A percentile compares a stretch with the other conserved stretches of the same genome.
These are phyloP conservation scores for Archocentrus centrarchus DNA, from an alignment of 2,113 vertebrate species.

Conservation along the genomic window DNA sequence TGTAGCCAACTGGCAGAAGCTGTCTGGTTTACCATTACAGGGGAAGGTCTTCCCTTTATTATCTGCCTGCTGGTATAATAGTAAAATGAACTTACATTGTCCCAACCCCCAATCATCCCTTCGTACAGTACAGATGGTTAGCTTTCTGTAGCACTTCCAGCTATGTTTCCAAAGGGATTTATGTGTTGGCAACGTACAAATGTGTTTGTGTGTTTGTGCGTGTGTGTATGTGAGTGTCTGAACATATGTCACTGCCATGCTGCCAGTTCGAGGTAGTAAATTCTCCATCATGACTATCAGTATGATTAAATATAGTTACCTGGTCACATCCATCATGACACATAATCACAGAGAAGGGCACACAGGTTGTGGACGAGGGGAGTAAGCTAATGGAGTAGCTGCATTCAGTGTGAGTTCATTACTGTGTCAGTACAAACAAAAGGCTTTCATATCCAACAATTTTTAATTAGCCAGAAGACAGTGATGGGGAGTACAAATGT, in stretches of 20 bases:
- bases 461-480: conserved; percentile 15
- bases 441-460: conserved; percentile 4
- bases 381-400: conserved; percentile 58
- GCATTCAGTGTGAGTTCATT: conserved; percentile 31
- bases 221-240: conserved; percentile 16
- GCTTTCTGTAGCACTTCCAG: background rate
- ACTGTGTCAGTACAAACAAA: conserved; percentile 19
- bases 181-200: conserved; percentile 1
- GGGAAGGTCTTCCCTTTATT: background rate
- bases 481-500: background rate
- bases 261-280: conserved; percentile 66
- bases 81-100: background rate
- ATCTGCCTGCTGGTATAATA: background rate
- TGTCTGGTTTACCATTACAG: background rate
- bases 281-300: conserved; percentile 73
- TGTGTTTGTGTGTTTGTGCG: background rate
- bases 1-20: background rate
- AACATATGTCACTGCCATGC: conserved; percentile 75
- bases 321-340: conserved; percentile 72
- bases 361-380: conserved; percentile 50
- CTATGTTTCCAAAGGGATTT: conserved; percentile 19
- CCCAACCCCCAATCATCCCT: background rate
- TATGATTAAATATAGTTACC: conserved; percentile 76
- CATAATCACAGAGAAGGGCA: conserved; percentile 73
- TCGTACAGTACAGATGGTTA: background rate